Percentiles rank a stretch among this genome's conserved stretches.
Conservation (phyloP, 2,797 vertebrate genomes). For the Lepilemur ruficaudatus region DNA sequence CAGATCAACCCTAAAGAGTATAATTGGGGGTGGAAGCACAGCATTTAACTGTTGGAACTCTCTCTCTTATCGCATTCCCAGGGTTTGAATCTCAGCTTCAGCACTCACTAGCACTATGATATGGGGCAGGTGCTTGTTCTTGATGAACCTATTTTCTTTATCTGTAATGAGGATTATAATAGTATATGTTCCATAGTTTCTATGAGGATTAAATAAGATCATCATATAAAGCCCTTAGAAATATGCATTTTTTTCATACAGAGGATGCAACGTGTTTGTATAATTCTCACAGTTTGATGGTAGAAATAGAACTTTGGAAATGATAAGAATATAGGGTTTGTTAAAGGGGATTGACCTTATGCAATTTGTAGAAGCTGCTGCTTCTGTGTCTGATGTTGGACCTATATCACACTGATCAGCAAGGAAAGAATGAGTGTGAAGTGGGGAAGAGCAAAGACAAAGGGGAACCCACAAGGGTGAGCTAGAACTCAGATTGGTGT, state of each 20-base stretch:
- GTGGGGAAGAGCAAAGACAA: not conserved
- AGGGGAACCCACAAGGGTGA: not conserved
- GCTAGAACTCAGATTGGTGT: not conserved
- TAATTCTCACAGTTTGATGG: not conserved
- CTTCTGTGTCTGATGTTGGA: not conserved
- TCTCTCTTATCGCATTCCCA: not conserved
- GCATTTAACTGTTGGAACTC: not conserved
- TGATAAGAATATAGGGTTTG: not conserved
- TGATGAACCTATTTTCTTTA: not conserved
- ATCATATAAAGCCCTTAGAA: not conserved
- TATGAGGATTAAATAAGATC: not conserved
- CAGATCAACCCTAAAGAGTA: not conserved
- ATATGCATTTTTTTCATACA: not conserved
- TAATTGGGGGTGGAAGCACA: not conserved
- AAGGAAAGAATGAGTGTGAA: not conserved
- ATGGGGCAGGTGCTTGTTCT: not conserved
- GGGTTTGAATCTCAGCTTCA: not conserved
- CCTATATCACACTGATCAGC: not conserved
- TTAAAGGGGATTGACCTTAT: not conserved
- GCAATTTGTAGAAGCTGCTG: not conserved
- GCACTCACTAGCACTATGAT: not conserved
- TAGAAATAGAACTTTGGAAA: not conserved
- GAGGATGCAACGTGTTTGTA: not conserved
- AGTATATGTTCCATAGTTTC: not conserved
- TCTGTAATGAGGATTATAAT: not conserved